These are phyloP conservation scores for Coremacera marginata DNA, from an alignment of 2,888 invertebrate species.

Conservation along the genomic window DNA sequence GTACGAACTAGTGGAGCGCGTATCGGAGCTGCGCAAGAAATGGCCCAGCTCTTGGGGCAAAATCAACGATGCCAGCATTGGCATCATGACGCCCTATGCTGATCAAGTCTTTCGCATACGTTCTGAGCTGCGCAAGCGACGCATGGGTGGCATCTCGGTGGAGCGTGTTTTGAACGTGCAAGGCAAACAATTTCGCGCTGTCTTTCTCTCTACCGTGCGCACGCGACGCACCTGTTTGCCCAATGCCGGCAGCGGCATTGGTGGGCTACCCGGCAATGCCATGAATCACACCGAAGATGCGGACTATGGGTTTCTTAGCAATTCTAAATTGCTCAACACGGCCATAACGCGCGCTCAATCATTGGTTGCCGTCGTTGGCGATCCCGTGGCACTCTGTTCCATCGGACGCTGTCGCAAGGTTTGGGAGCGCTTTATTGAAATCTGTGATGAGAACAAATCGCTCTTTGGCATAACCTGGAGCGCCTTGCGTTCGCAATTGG, in stretches of 20 bases:
- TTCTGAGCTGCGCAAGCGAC: constrained; percentile 79
- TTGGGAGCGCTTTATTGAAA: constrained; percentile 83
- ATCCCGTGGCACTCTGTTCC: constrained; percentile 85
- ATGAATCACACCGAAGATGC: constrained; percentile 71
- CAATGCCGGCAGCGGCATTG: constrained; percentile 38
- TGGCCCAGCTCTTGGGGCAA: constrained; percentile 85
- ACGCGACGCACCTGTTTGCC: constrained; percentile 79
- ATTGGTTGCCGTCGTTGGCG: constrained; percentile 85
- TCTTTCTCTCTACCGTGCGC: constrained; percentile 81
- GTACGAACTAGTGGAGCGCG: constrained; percentile 82
- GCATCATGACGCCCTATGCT: constrained; percentile 87
- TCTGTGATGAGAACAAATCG: constrained; percentile 78
- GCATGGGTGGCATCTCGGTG: constrained; percentile 82
- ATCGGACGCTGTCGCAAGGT: constrained; percentile 84
- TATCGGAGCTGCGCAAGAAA: constrained; percentile 77
- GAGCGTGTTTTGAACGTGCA: constrained; percentile 88
- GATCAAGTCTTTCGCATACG: constrained; percentile 84
- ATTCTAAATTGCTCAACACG: constrained; percentile 84
- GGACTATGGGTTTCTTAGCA: constrained; percentile 86
- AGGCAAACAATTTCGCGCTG: constrained; percentile 87
- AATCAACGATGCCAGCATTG: constrained; percentile 81
- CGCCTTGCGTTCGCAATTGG: constrained; percentile 76
- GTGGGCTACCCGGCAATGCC: constrained; percentile 49
- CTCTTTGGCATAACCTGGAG: constrained; percentile 81
- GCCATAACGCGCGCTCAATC: constrained; percentile 87